A percentile compares a stretch with the other conserved stretches of the same genome.
Conservation (phyloP, 1,140 invertebrate genomes). For the Drosophila yakuba region DNA sequence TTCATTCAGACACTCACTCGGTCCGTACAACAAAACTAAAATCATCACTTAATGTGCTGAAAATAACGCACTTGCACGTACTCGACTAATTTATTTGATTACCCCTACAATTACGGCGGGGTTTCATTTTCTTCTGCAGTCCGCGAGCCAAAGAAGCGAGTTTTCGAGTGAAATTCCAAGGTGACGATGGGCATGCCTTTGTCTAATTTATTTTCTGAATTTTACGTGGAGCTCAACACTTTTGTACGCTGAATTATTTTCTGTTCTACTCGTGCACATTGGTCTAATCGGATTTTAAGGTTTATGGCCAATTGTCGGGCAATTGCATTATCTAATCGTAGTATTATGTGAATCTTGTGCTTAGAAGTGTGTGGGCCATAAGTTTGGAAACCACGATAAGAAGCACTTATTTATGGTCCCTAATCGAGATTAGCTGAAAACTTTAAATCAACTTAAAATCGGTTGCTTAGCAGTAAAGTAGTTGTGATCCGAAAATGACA, state of each 20-base stretch:
- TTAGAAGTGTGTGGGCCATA: constrained; percentile 17
- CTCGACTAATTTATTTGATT: constrained; percentile 80
- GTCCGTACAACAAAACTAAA: constrained; percentile 42
- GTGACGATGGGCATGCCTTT: constrained; percentile 5
- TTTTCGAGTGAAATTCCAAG: constrained; percentile 9
- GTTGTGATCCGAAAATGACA: neutral
- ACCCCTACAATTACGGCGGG: constrained; percentile 58
- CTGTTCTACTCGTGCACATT: neutral
- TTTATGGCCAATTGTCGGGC: constrained; percentile 37
- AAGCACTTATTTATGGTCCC: constrained; percentile 22
- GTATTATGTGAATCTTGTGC: constrained; percentile 1
- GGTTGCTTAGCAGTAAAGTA: neutral
- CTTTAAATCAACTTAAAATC: neutral
- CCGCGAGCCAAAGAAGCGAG: constrained; percentile 7
- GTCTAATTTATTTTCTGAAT: constrained; percentile 16
- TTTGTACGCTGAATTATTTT: neutral
- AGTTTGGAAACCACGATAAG: constrained; percentile 17
- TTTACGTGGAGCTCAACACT: neutral
- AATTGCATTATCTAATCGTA: constrained; percentile 40
- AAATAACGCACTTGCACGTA: constrained; percentile 80
- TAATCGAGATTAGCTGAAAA: neutral
- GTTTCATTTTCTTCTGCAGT: neutral
- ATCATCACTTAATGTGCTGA: constrained; percentile 71
- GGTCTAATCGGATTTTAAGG: constrained; percentile 31
- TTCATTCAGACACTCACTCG: constrained; percentile 31